These are phyloP conservation scores for Musca domestica DNA, from an alignment of 1,140 invertebrate genomes.

Conservation along the genomic window DNA sequence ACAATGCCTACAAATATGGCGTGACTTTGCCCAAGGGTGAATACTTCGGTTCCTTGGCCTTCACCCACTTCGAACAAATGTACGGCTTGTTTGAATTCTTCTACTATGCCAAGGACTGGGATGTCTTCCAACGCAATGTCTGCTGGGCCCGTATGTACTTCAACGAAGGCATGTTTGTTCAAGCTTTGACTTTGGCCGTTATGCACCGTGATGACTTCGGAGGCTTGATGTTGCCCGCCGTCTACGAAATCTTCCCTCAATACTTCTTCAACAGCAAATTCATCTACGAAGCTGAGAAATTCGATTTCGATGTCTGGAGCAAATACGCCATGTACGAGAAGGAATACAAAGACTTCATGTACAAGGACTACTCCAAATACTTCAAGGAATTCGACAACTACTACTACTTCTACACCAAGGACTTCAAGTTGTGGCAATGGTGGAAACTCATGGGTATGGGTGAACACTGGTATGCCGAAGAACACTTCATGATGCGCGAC, in stretches of 20 bases:
- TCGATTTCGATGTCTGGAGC: conserved; percentile 46
- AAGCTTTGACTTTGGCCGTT: conserved; percentile 61
- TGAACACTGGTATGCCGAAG: conserved; percentile 25
- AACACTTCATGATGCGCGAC: conserved; percentile 23
- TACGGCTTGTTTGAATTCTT: conserved; percentile 59
- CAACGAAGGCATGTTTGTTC: conserved; percentile 63
- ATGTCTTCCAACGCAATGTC: conserved; percentile 65
- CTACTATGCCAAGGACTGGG: conserved; percentile 64
- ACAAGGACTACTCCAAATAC: conserved; percentile 60
- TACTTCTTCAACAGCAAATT: conserved; percentile 61
- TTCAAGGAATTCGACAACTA: conserved; percentile 51
- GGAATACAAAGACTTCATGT: conserved; percentile 62
- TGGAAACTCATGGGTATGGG: conserved; percentile 50
- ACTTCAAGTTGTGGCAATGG: conserved; percentile 55
- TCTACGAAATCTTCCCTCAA: conserved; percentile 64
- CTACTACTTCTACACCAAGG: conserved; percentile 44
- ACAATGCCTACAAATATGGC: conserved; percentile 27
- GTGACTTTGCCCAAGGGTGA: conserved; percentile 55
- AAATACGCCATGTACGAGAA: conserved; percentile 50
- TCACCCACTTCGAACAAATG: conserved; percentile 55
- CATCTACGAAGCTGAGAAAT: conserved; percentile 58
- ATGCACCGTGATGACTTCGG: conserved; percentile 60
- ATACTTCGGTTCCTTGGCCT: conserved; percentile 57
- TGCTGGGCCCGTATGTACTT: conserved; percentile 60
- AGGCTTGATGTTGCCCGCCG: conserved; percentile 61